Evolutionary conservation across 1,140 invertebrate species (phyloP), one percentile per base, ranked within the genome.

Genomic region (Atta cephalotes): DNA sequence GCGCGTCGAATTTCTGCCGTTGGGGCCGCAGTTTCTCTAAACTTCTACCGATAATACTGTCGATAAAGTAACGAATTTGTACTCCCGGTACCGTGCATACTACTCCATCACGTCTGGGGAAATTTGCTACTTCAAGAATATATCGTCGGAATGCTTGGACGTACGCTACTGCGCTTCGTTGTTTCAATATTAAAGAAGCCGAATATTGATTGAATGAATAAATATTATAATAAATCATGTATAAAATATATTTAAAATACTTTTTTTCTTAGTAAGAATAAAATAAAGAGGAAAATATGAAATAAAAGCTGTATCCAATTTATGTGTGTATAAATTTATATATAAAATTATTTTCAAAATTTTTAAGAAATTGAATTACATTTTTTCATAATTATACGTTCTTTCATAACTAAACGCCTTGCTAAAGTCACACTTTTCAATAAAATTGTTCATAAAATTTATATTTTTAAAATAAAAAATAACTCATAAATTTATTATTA

Each of bases 51-150:
- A 81, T 81, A 79, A 79, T 79, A 28, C 45, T 66, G 45, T 79
- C 77, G 62, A 80, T 80, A 81, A 81, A 71, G 51, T 45, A 56
- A 68, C 68, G 31, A 81, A 81, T 81, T 81, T 71, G 79, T 49
- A 60, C 35, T 81, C 79, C 21, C 35, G 49, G 14, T 25, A 53
- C n/a, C 49, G 12, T 35, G n/a, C 31, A 35, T 16, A 51, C 31
- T 25, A 63, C 49, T 70, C 31, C 63, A 56, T 66, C 76, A 66
- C 25, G 62, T 53, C 45, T 5, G 9, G 0, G 63, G n/a, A 68
- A 80, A 68, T 49, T 80, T 80, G 31, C 63, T 53, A 68, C 63
- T 58, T 18, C 45, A 56, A 56, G 63, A 80, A 70, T n/a, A 49
- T 49, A 49, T 18, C 49, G 7, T 2, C 31, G 28, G n/a, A 63